Base-by-base conservation (phyloP, 2,797 vertebrate genomes). In the Echeneis naucrates region DNA sequence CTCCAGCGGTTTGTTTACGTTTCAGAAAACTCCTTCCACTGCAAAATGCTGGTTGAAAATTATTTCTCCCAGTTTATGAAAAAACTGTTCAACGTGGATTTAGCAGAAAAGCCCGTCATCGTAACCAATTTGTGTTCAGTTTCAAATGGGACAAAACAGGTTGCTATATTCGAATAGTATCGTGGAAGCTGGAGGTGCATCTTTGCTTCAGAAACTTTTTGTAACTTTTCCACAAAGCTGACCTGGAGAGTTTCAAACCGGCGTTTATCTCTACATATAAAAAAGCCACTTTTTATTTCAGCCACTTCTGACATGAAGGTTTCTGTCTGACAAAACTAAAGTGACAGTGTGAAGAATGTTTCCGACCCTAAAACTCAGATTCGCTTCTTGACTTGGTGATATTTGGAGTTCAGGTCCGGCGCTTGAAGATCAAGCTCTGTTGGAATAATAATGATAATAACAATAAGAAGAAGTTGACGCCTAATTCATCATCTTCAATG, bases 401-500 rank as follows among this genome's bases (percentile, higher is more conserved):
- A 3, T 47, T 69, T 72, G 19, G 66, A 81, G 69, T n/a, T 35
- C 50, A 69, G 65, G 45, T 84, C 66, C 69, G 67, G 53, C 62
- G 52, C 77, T 60, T 58, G 76, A 61, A 80, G 48, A 56, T 51
- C 38, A 62, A 56, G 61, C 68, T 74, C 45, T 54, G 67, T 45
- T 52, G 26, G 19, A 16, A 48, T 44, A 19, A 44, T 19, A 19
- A 44, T 44, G 17, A 44, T 44, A 44, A 44, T 44, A 2, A 42
- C 19, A 8, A 42, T 44, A 19, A 44, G 19, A n/a, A 44, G 19
- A 58, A 72, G 70, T 4, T 19, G 13, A 59, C 37, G 19, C 35
- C 56, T 26, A 53, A 45, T 67, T 40, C 4, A 55, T 70, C 13
- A 48, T 66, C 30, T 66, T 69, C 23, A n/a, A 7, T 5, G 21